Evolutionary conservation across 2,888 invertebrate species (phyloP).

Genomic region (Hesperia comma): DNA sequence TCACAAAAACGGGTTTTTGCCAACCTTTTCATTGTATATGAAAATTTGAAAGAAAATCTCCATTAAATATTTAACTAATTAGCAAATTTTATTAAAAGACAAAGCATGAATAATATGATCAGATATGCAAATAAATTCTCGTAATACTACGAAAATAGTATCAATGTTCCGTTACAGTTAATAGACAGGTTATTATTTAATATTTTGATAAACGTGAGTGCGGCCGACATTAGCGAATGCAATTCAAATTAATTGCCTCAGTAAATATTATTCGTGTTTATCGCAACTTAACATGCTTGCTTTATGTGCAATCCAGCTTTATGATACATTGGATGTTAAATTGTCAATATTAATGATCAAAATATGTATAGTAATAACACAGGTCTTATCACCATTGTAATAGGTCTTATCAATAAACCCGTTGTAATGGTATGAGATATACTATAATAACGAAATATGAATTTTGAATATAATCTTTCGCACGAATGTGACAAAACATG

Average conservation of each 20-base stretch:
- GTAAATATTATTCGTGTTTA: conserved; percentile 35
- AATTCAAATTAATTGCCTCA: conserved; percentile 32
- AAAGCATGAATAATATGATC: too few relatives aligned
- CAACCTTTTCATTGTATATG: too few relatives aligned
- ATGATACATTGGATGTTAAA: conserved; percentile 12
- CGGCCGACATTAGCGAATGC: conserved; percentile 29
- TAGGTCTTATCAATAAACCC: too few relatives aligned
- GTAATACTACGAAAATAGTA: conserved; percentile 1
- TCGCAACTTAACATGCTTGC: conserved; percentile 20
- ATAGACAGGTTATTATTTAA: conserved; percentile 29
- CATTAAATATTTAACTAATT: too few relatives aligned
- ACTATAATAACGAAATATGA: too few relatives aligned
- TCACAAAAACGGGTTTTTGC: too few relatives aligned
- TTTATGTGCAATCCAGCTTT: conserved; percentile 7
- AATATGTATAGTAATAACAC: neutral
- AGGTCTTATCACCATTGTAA: too few relatives aligned
- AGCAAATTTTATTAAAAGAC: too few relatives aligned
- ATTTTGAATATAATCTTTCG: too few relatives aligned
- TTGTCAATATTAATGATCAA: neutral
- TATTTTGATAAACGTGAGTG: conserved; percentile 30
- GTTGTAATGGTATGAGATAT: too few relatives aligned
- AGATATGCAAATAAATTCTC: conserved; percentile 8
- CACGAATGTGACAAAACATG: too few relatives aligned
- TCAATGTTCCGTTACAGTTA: conserved; percentile 13
- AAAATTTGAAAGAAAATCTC: too few relatives aligned